Conservation (phyloP, 2,888 invertebrate genomes). For the Oligia fasciuncula region DNA sequence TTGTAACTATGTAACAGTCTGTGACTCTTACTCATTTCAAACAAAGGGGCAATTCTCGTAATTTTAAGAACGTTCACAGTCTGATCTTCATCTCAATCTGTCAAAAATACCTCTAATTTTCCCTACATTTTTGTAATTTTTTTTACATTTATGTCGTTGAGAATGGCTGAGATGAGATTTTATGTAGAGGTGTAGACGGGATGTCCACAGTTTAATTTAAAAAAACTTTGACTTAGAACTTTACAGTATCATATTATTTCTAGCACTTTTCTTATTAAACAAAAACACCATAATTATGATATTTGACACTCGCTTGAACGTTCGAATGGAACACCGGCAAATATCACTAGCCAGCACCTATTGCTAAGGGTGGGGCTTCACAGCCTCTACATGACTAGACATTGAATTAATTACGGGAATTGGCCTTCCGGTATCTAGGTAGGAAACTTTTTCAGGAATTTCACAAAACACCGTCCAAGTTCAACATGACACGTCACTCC, state of each 20-base stretch:
- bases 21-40: neutral
- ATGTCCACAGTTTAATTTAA: no score
- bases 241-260: no score
- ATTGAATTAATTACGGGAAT: neutral
- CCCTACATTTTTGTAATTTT: neutral
- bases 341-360: no score
- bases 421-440: neutral
- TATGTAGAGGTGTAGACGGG: no score
- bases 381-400: neutral
- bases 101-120: neutral
- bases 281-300: no score
- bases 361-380: no score
- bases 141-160: neutral
- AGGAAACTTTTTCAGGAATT: neutral
- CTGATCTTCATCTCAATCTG: no score
- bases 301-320: no score
- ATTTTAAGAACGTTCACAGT: no score
- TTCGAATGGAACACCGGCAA: no score
- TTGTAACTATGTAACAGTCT: neutral
- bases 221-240: no score
- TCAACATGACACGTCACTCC: neutral
- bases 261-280: no score
- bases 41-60: neutral
- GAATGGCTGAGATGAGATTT: neutral
- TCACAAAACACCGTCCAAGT: neutral